Percentiles rank a stretch among this genome's conserved stretches.
Conservation (phyloP, 2,113 vertebrate species). For the Burhinus bistriatus region DNA sequence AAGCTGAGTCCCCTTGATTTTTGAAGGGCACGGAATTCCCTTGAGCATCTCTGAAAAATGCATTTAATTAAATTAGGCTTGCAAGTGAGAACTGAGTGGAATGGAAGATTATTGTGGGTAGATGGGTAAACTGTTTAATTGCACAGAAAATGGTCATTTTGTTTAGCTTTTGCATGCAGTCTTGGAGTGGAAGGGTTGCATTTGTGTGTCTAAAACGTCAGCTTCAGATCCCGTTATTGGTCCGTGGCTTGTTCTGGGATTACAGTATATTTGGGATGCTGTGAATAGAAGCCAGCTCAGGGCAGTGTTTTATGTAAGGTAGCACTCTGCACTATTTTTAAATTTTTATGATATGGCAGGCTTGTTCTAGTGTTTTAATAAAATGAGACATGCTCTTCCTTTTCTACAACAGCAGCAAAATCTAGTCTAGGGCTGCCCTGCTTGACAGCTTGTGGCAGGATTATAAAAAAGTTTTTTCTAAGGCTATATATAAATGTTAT, state of each 20-base stretch:
- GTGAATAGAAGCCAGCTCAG: conserved; percentile 13
- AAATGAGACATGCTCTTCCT: conserved; percentile 13
- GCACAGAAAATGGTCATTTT: background rate
- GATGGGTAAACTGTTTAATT: background rate
- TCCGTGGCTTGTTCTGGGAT: background rate
- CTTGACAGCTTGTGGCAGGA: conserved; percentile 44
- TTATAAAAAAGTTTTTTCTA: conserved; percentile 52
- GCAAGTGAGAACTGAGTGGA: background rate
- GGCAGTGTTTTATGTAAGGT: conserved; percentile 47
- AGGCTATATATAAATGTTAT: conserved; percentile 27
- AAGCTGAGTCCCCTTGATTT: background rate
- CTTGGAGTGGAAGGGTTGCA: background rate
- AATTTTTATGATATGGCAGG: conserved; percentile 27
- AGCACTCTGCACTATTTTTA: conserved; percentile 14
- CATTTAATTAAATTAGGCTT: background rate
- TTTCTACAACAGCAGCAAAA: conserved; percentile 27
- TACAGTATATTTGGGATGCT: background rate
- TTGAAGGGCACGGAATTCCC: background rate
- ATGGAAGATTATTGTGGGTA: background rate
- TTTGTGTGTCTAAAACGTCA: background rate
- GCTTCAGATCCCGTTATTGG: background rate
- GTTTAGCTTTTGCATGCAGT: background rate
- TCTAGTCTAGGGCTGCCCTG: conserved; percentile 20
- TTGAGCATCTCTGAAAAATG: background rate
- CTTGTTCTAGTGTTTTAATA: conserved; percentile 27